Base-by-base conservation (phyloP, 2,113 vertebrate genomes). In the Lates calcarifer region DNA sequence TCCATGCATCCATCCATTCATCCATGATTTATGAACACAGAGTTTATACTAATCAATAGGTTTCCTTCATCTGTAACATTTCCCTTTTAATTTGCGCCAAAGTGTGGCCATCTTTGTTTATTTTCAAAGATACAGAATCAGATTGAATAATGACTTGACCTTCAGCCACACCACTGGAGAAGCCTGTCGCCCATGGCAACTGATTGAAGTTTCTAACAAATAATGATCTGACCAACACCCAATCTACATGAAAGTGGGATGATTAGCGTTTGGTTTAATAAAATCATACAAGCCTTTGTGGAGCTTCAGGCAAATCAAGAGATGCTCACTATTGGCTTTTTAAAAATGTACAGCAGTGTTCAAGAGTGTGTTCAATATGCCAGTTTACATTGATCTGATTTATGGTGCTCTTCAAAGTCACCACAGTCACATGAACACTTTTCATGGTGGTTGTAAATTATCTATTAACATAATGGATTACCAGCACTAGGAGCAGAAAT, bases 401-500 rank as follows among this genome's bases (percentile, higher is more conserved):
- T 74, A 87, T 24, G 28, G 51, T 22, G 49, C 88, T 79, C 51
- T 77, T 91, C 47, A 79, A 47, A 81, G 74, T 87, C 71, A 62
- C 58, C 53, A 13, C 29, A 72, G 74, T 88, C 78, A 60, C 60
- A 64, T 74, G 69, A 74, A 31, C 79, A 75, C 72, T 69, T 82
- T 83, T 82, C 74, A 74, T 35, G 29, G 64, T 29, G 67, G 74
- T 64, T 79, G 65, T 90, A 86, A 89, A 91, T 87, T 51, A 77
- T 1, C 58, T 64, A 89, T 91, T 83, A 83, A 65, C 76, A 69
- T 85, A 88, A 91, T 87, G 67, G 75, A 84, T 68, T 3, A 39
- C 47, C 43, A 4, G 4, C n/a, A 17, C 9, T 18, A 5, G 0
- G 9, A 28, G n/a, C 5, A 7, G 13, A 8, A 24, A 3, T 57